phyloP scores from a whole-genome alignment of 1,140 invertebrate species.

The Asbolus verrucosus region DNA sequence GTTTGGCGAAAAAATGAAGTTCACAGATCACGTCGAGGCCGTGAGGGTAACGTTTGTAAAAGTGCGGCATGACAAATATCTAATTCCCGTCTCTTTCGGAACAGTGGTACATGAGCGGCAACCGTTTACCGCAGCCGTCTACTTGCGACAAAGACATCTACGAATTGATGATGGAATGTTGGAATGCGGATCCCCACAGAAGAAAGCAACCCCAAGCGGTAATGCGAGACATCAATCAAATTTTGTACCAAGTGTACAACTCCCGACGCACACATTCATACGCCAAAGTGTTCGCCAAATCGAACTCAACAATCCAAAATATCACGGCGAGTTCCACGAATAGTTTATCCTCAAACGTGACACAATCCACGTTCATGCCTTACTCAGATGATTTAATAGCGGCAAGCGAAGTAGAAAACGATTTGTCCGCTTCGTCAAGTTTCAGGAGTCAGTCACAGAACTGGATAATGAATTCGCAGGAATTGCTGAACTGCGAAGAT shows the following conservation, averaged over 20 bases:
- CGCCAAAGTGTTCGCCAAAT: constrained; percentile 63
- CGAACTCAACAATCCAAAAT: constrained; percentile 36
- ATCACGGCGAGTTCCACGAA: constrained; percentile 50
- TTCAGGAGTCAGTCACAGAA: constrained; percentile 38
- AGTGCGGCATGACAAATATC: too few relatives aligned
- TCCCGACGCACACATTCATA: constrained; percentile 72
- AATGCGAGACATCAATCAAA: constrained; percentile 85
- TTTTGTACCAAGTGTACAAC: constrained; percentile 78
- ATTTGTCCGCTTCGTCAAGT: not conserved
- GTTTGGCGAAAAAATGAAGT: constrained; percentile 71
- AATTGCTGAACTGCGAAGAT: constrained; percentile 47
- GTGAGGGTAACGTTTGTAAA: constrained; percentile 58
- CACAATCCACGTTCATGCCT: constrained; percentile 45
- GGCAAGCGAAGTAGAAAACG: constrained; percentile 43
- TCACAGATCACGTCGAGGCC: constrained; percentile 54
- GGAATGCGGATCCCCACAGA: constrained; percentile 79
- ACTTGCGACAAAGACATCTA: constrained; percentile 87
- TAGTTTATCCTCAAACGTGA: constrained; percentile 61
- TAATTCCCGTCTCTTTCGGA: too few relatives aligned
- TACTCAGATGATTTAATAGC: constrained; percentile 46
- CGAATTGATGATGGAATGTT: constrained; percentile 87
- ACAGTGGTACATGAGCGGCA: constrained; percentile 79
- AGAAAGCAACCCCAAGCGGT: constrained; percentile 83
- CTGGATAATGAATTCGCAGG: constrained; percentile 42
- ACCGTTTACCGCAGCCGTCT: constrained; percentile 79